A percentile compares a stretch with the other conserved stretches of the same genome.
These are phyloP conservation scores for Drosophila yooni DNA, from an alignment of 2,888 invertebrate genomes.

Conservation along the genomic window DNA sequence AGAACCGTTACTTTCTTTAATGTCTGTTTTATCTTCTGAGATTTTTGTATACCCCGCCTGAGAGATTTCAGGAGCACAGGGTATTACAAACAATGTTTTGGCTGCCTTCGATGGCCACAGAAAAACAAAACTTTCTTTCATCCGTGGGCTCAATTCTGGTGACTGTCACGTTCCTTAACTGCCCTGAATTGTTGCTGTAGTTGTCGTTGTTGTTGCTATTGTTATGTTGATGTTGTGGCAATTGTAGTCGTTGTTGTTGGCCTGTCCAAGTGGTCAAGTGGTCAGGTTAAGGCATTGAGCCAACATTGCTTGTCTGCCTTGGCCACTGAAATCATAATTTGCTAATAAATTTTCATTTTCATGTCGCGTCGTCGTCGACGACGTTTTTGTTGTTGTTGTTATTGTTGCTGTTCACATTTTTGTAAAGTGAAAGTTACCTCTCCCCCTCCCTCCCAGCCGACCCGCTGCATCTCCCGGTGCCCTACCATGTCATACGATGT, in stretches of 20 bases:
- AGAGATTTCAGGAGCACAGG: background rate
- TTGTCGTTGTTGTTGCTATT: slow-evolving; percentile 12
- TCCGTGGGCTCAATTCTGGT: slow-evolving; percentile 71
- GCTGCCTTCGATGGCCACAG: slow-evolving; percentile 23
- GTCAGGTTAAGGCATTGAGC: slow-evolving; percentile 46
- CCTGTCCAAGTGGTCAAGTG: slow-evolving; percentile 47
- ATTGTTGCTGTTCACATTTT: slow-evolving; percentile 48
- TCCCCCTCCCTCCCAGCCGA: background rate
- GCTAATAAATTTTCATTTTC: slow-evolving; percentile 78
- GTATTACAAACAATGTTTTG: slow-evolving; percentile 29
- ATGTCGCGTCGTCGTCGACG: slow-evolving; percentile 52
- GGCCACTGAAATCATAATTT: slow-evolving; percentile 75
- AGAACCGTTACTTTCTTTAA: background rate
- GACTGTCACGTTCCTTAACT: slow-evolving; percentile 72
- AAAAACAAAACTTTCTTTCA: slow-evolving; percentile 67
- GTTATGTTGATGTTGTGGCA: slow-evolving; percentile 12
- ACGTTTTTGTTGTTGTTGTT: background rate
- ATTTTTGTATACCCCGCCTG: background rate
- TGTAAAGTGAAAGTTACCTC: slow-evolving; percentile 66
- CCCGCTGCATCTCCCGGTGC: background rate
- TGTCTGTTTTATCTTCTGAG: background rate
- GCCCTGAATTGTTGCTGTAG: slow-evolving; percentile 63
- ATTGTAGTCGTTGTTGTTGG: slow-evolving; percentile 24
- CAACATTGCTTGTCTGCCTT: slow-evolving; percentile 21
- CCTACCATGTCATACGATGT: slow-evolving; percentile 39